Percentiles rank a stretch among this genome's conserved stretches.
Conservation (phyloP, 2,797 vertebrate species). For the Petrocephalus schoutedeni region DNA sequence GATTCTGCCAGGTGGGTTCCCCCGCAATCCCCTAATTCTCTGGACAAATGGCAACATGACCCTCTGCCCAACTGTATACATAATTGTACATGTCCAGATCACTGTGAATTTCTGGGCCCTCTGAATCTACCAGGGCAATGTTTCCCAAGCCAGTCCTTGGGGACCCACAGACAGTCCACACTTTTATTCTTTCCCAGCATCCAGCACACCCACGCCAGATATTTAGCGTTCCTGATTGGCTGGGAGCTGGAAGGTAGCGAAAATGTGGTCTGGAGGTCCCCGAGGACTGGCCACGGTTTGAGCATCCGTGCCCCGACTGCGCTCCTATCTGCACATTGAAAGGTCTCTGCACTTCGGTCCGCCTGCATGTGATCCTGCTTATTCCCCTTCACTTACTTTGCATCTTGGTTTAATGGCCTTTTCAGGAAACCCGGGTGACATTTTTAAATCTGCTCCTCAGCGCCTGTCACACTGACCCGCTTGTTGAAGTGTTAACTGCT, state of each 20-base stretch:
- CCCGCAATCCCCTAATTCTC: not conserved
- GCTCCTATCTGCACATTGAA: not conserved
- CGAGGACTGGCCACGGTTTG: not conserved
- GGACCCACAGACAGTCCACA: not conserved
- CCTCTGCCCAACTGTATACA: not conserved
- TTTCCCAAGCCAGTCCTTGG: not conserved
- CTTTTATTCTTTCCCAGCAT: not conserved
- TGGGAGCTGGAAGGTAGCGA: not conserved
- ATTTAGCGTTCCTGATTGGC: not conserved
- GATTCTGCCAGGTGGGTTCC: not conserved
- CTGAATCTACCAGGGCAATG: not conserved
- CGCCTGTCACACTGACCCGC: not conserved
- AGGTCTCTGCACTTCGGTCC: not conserved
- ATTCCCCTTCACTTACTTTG: not conserved
- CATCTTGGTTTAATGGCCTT: not conserved
- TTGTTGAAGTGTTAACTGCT: not conserved
- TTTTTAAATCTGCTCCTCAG: not conserved
- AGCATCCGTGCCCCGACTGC: not conserved
- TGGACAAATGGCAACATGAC: not conserved
- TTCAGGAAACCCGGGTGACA: not conserved
- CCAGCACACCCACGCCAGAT: not conserved
- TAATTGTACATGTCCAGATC: not conserved
- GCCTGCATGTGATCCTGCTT: not conserved
- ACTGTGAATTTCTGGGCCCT: not conserved
- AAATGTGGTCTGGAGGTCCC: not conserved